Conservation (phyloP, 1,140 invertebrate species). For the Ceratina calcarata region DNA sequence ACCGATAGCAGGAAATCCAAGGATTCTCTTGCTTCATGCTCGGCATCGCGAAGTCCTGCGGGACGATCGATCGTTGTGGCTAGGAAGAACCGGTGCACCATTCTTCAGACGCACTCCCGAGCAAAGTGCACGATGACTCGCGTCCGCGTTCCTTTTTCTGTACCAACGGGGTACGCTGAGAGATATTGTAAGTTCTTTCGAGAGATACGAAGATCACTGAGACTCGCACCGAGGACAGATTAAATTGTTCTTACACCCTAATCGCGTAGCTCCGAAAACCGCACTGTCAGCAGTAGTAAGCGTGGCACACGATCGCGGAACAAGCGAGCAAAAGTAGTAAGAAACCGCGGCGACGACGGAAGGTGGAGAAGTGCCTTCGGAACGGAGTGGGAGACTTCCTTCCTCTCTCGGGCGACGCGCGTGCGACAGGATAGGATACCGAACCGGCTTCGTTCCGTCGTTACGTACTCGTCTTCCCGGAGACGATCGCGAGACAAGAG, state of each 20-base stretch:
- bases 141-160: neutral
- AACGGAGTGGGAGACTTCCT: constrained; percentile 11
- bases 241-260: constrained; percentile 18
- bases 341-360: neutral
- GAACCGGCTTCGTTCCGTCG: constrained; percentile 3
- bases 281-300: constrained; percentile 65
- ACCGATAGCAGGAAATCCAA: neutral
- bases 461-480: neutral
- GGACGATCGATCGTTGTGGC: constrained; percentile 32
- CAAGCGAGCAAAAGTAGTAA: constrained; percentile 12
- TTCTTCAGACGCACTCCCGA: constrained; percentile 35
- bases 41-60: constrained; percentile 15
- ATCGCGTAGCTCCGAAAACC: constrained; percentile 55
- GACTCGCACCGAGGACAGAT: constrained; percentile 41
- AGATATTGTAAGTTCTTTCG: neutral
- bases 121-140: constrained; percentile 39
- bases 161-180: neutral
- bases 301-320: constrained; percentile 50
- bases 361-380: constrained; percentile 16
- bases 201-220: constrained; percentile 54
- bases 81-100: constrained; percentile 40
- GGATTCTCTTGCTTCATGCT: neutral
- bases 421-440: neutral
- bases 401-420: constrained; percentile 6
- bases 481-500: neutral